Evolutionary conservation across 2,888 invertebrate species (phyloP).

Genomic region (Tribolium freemani): DNA sequence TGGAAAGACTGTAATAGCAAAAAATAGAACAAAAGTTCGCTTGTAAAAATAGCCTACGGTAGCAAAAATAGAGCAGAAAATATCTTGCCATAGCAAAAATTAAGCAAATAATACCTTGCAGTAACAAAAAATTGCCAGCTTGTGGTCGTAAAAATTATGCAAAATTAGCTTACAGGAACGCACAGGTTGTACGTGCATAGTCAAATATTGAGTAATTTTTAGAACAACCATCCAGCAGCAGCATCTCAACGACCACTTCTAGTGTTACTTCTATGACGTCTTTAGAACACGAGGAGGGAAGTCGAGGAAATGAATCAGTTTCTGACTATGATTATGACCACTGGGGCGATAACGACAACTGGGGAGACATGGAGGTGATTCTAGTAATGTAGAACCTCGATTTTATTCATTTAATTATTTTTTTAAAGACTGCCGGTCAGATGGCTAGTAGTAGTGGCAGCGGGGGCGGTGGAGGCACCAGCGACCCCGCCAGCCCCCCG

Average conservation of each 20-base stretch:
- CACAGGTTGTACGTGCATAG: too few species aligned
- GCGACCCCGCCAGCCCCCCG: conserved; percentile 69
- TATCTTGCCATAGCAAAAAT: too few species aligned
- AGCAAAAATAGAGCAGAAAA: too few species aligned
- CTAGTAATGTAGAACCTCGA: neutral
- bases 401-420: neutral
- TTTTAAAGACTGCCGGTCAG: conserved; percentile 63
- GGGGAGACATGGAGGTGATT: conserved; percentile 90
- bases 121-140: too few species aligned
- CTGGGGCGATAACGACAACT: conserved; percentile 88
- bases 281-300: conserved; percentile 81
- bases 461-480: conserved; percentile 68
- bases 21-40: too few species aligned
- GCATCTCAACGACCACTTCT: conserved; percentile 89
- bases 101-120: too few species aligned
- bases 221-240: conserved; percentile 92
- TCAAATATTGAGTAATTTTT: conserved; percentile 42
- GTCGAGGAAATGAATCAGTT: conserved; percentile 82
- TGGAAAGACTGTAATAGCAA: too few species aligned
- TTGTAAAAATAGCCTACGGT: too few species aligned
- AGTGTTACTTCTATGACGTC: conserved; percentile 93
- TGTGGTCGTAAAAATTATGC: too few species aligned
- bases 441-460: conserved; percentile 67
- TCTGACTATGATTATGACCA: conserved; percentile 90
- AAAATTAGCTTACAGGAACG: too few species aligned